A percentile compares a stretch with the other conserved stretches of the same genome.
Conservation (phyloP, 1,140 invertebrate species). For the Mactra quadrangularis region DNA sequence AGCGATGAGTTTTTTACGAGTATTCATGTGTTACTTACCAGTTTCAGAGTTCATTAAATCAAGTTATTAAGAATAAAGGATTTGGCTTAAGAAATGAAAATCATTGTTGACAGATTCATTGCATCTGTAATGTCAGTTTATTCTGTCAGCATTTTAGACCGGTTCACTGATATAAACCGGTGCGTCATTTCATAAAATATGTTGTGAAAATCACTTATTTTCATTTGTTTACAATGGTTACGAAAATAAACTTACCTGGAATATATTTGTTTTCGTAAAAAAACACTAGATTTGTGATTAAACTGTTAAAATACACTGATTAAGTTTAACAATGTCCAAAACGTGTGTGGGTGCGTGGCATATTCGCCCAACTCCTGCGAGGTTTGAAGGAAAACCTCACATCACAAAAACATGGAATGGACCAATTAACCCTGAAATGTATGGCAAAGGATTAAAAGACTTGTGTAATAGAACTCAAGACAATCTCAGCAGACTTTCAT, state of each 20-base stretch:
- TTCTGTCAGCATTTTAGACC: too few relatives aligned
- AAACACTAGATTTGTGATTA: not conserved
- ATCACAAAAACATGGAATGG: constrained; percentile 71
- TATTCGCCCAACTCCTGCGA: constrained; percentile 39
- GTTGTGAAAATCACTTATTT: not conserved
- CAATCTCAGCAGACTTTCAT: constrained; percentile 62
- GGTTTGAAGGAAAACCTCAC: constrained; percentile 24
- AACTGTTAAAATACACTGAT: not conserved
- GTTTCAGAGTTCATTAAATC: too few relatives aligned
- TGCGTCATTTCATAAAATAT: not conserved
- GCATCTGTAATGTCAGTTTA: too few relatives aligned
- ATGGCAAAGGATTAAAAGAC: constrained; percentile 69
- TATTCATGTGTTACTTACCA: too few relatives aligned
- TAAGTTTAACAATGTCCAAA: constrained; percentile 12
- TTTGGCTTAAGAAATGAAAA: too few relatives aligned
- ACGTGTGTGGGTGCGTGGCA: constrained; percentile 53
- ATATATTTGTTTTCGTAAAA: not conserved
- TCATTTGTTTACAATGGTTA: constrained; percentile 50
- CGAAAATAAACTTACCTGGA: constrained; percentile 26
- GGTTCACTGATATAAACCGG: too few relatives aligned
- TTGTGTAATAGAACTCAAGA: constrained; percentile 67
- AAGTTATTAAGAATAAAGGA: too few relatives aligned
- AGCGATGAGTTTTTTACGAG: too few relatives aligned
- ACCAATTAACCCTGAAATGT: constrained; percentile 69
- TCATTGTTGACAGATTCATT: too few relatives aligned